phyloP scores from a whole-genome alignment of 2,888 invertebrate genomes.

The Hirtodrosophila confusa region DNA sequence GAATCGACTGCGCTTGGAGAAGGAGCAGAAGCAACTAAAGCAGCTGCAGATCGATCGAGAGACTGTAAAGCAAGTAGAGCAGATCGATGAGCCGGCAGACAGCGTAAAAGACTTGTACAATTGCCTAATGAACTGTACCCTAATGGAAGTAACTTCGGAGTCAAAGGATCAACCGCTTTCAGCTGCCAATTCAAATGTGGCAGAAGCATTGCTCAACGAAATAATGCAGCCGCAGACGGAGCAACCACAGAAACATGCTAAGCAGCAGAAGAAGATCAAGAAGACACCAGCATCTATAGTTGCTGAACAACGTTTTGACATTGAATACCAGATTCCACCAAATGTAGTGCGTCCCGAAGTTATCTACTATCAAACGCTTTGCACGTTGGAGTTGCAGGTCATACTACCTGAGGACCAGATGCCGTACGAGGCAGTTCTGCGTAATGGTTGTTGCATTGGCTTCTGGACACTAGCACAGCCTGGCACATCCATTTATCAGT shows the following conservation, averaged over 20 bases:
- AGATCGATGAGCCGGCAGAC: background rate
- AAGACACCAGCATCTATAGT: background rate
- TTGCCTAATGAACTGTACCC: conserved; percentile 36
- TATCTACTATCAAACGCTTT: conserved; percentile 53
- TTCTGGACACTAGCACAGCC: conserved; percentile 24
- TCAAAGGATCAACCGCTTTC: background rate
- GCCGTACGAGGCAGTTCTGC: conserved; percentile 26
- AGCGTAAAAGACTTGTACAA: conserved; percentile 26
- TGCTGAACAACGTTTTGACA: background rate
- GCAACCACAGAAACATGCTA: background rate
- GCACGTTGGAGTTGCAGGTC: conserved; percentile 53
- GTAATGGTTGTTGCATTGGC: conserved; percentile 23
- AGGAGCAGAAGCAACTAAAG: background rate
- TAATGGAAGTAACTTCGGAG: conserved; percentile 12
- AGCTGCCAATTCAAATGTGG: background rate
- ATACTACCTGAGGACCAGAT: conserved; percentile 37
- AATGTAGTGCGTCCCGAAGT: conserved; percentile 45
- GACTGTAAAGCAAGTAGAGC: background rate
- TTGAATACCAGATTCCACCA: background rate
- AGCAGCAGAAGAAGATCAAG: too few relatives aligned
- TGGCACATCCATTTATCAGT: conserved; percentile 26
- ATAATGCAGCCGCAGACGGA: background rate
- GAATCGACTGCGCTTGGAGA: conserved; percentile 10
- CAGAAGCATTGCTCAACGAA: background rate
- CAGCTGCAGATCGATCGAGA: background rate